Evolutionary conservation across 2,888 invertebrate species (phyloP).

Genomic region (Apamea sordens): DNA sequence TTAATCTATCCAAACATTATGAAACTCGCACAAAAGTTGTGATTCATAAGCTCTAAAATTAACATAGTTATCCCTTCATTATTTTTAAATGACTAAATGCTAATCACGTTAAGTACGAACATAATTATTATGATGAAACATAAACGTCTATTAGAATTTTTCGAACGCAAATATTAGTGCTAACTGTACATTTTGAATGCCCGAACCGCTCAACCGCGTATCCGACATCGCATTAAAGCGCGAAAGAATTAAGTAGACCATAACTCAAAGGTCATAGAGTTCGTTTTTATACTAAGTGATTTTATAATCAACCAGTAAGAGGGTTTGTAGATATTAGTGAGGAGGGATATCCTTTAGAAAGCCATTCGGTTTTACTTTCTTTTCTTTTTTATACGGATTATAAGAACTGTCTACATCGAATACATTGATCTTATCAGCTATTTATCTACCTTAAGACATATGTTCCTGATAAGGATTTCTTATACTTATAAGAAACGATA

Average conservation of each 20-base stretch:
- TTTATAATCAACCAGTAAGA: background rate
- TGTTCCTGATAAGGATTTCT: constrained; percentile 1
- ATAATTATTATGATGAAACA: constrained; percentile 18
- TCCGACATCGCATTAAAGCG: background rate
- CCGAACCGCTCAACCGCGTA: constrained; percentile 1
- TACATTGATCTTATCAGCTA: background rate
- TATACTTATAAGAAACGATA: constrained; percentile 7
- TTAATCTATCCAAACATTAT: constrained; percentile 5
- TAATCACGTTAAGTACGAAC: background rate
- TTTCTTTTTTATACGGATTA: constrained; percentile 13
- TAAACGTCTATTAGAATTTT: background rate
- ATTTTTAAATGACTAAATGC: background rate
- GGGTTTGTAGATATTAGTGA: background rate
- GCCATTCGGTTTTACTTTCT: constrained; percentile 15
- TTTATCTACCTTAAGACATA: constrained; percentile 4
- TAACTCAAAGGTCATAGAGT: constrained; percentile 16
- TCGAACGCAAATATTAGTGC: constrained; percentile 6
- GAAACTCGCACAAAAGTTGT: constrained; percentile 14
- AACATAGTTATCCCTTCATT: background rate
- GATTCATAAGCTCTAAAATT: constrained; percentile 1
- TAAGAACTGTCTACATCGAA: background rate
- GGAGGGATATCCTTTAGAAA: background rate
- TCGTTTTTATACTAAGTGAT: background rate
- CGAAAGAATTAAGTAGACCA: background rate
- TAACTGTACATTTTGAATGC: constrained; percentile 14